Conservation (phyloP, 2,113 vertebrate genomes). For the Cariama cristata region DNA sequence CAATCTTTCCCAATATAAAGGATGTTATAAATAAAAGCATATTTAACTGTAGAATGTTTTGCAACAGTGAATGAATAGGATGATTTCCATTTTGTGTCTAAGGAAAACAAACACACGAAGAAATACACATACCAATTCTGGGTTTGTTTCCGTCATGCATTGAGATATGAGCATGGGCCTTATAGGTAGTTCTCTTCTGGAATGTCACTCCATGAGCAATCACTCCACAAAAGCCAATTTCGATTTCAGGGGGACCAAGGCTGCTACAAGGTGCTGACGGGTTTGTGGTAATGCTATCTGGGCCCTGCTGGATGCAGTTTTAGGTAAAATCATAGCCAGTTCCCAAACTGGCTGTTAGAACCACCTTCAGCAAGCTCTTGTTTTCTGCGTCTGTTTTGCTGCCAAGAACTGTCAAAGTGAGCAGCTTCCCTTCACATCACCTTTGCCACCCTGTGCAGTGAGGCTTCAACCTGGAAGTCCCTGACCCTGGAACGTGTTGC, state of each 20-base stretch:
- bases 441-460: background rate
- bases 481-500: background rate
- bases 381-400: background rate
- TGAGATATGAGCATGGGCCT: fast-evolving
- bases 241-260: background rate
- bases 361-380: background rate
- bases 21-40: background rate
- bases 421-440: background rate
- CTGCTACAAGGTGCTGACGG: background rate
- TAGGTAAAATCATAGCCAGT: background rate
- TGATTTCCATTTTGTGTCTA: background rate
- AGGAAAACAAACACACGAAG: background rate
- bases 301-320: background rate
- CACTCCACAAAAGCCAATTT: background rate
- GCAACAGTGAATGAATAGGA: background rate
- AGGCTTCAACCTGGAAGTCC: background rate
- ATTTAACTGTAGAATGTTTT: background rate
- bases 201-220: background rate
- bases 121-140: background rate
- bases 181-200: background rate
- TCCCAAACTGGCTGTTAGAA: background rate
- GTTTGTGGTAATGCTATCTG: background rate
- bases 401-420: fast-evolving
- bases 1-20: background rate
- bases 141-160: background rate